Evolutionary conservation across 2,113 vertebrate genomes (phyloP).

Genomic region (Tonatia bakeri): DNA sequence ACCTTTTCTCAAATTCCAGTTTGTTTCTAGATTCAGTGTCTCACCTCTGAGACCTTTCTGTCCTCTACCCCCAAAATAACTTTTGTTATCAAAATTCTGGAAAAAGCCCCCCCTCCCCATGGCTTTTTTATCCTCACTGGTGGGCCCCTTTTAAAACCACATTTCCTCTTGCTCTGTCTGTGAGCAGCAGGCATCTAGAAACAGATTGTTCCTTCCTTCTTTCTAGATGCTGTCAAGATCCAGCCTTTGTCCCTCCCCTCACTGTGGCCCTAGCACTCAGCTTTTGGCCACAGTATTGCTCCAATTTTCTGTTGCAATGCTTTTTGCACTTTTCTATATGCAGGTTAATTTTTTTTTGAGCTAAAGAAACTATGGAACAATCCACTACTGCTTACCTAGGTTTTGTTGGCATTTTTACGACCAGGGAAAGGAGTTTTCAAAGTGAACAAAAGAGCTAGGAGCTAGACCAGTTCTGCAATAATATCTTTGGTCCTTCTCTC

Average conservation of each 20-base stretch:
- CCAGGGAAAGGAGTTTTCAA: not conserved
- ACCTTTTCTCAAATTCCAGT: not conserved
- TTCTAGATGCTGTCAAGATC: not conserved
- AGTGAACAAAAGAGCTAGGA: not conserved
- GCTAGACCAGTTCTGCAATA: not conserved
- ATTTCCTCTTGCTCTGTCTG: conserved; percentile 18
- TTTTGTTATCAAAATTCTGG: not conserved
- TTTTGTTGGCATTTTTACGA: not conserved
- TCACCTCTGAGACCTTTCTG: not conserved
- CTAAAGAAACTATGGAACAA: not conserved
- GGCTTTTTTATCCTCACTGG: not conserved
- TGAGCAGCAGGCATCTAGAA: conserved; percentile 37
- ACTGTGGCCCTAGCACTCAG: not conserved
- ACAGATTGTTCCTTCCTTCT: conserved; percentile 20
- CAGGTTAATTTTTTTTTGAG: not conserved
- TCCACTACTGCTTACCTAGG: not conserved
- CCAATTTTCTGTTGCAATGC: conserved; percentile 5
- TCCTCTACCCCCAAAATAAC: not conserved
- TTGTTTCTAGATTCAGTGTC: not conserved
- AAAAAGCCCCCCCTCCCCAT: not conserved
- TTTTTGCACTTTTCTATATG: not conserved
- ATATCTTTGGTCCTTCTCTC: not conserved
- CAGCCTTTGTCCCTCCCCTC: not conserved
- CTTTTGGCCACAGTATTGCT: not conserved
- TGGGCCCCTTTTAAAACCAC: not conserved